Percentiles rank a stretch among this genome's conserved stretches.
phyloP scores from a whole-genome alignment of 2,113 vertebrate genomes.

The Microcebus lehilahytsara region DNA sequence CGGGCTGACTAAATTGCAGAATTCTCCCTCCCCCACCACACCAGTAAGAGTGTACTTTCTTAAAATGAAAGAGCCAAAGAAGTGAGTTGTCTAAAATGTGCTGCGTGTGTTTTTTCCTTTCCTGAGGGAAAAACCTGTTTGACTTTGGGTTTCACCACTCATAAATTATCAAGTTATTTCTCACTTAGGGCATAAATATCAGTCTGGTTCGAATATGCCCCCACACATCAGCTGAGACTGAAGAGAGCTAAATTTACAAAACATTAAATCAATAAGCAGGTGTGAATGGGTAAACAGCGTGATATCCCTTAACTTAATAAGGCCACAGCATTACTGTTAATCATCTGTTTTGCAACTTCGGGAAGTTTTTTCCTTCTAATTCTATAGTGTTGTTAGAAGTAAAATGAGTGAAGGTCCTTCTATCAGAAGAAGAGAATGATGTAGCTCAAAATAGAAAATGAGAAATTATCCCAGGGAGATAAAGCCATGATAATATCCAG shows the following conservation, averaged over 20 bases:
- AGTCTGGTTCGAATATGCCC: constrained; percentile 66
- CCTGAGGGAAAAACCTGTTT: constrained; percentile 81
- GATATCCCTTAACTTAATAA: constrained; percentile 66
- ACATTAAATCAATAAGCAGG: constrained; percentile 82
- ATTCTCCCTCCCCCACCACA: constrained; percentile 54
- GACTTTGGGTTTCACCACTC: constrained; percentile 84
- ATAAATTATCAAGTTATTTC: constrained; percentile 87
- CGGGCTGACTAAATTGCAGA: constrained; percentile 58
- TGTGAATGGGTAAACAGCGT: constrained; percentile 80
- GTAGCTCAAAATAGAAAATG: constrained; percentile 37
- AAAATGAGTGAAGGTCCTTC: constrained; percentile 14
- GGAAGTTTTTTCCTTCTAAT: constrained; percentile 64
- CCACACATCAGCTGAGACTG: constrained; percentile 83
- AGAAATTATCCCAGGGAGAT: constrained; percentile 10
- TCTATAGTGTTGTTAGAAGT: constrained; percentile 54
- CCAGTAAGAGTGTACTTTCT: constrained; percentile 60
- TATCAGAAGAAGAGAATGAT: not conserved
- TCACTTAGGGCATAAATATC: constrained; percentile 84
- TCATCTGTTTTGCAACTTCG: constrained; percentile 76
- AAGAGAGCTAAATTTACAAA: constrained; percentile 85
- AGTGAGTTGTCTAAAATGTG: constrained; percentile 79
- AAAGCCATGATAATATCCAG: not conserved
- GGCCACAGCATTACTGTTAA: constrained; percentile 68
- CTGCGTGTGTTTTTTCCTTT: constrained; percentile 77
- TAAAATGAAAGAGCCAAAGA: constrained; percentile 76